phyloP scores from a whole-genome alignment of 2,797 vertebrate genomes.

The Acanthurus tractus region DNA sequence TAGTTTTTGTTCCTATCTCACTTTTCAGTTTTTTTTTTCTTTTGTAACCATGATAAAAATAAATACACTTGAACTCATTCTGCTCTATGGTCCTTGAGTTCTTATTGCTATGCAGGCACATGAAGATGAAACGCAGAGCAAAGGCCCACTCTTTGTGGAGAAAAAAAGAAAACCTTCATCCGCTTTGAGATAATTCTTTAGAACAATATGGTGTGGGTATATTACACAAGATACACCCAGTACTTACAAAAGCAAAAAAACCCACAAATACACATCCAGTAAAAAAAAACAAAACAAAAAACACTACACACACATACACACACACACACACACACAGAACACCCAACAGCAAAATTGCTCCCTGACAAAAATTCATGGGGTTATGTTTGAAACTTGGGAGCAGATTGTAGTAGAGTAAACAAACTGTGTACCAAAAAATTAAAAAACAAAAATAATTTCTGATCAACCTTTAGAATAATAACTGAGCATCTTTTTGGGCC shows the following conservation, averaged over 20 bases:
- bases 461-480: neutral
- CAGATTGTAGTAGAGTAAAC: conserved; percentile 2
- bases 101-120: conserved; percentile 13
- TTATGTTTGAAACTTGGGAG: conserved; percentile 37
- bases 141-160: conserved; percentile 39
- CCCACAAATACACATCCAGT: too few relatives aligned
- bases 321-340: neutral
- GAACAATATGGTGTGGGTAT: conserved; percentile 2
- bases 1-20: conserved; percentile 12
- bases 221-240: neutral
- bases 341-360: conserved; percentile 66
- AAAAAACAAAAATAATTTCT: neutral
- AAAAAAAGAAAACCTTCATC: neutral
- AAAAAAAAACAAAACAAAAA: too few relatives aligned
- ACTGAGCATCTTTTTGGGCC: too few relatives aligned
- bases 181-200: conserved; percentile 11
- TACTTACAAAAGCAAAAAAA: too few relatives aligned
- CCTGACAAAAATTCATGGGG: conserved; percentile 56
- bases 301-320: neutral
- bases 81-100: conserved; percentile 36
- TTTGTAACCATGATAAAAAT: conserved; percentile 31
- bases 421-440: conserved; percentile 1
- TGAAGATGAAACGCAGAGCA: conserved; percentile 35
- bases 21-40: neutral
- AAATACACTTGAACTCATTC: conserved; percentile 41